Percentiles rank a stretch among this genome's conserved stretches.
phyloP scores from a whole-genome alignment of 2,797 vertebrate genomes.

The Neomorphus geoffroyi region DNA sequence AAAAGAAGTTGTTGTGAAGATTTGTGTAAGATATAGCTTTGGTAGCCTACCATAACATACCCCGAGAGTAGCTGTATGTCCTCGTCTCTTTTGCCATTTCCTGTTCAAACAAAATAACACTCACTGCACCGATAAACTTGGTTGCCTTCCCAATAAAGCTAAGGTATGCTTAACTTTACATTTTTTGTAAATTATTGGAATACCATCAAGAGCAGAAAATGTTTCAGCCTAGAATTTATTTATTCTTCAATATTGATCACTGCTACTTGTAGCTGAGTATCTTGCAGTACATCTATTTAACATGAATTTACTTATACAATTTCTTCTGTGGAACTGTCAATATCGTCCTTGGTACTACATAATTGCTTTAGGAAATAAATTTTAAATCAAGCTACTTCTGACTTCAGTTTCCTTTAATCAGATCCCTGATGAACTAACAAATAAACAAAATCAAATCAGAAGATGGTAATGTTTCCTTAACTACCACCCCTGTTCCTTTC shows the following conservation, averaged over 20 bases:
- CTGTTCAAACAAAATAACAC: neutral
- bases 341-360: neutral
- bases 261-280: neutral
- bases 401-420: neutral
- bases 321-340: neutral
- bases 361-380: neutral
- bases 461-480: neutral
- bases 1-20: neutral
- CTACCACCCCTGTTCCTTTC: neutral
- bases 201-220: neutral
- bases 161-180: neutral
- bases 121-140: neutral
- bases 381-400: neutral
- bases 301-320: neutral
- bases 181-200: neutral
- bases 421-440: neutral
- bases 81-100: neutral
- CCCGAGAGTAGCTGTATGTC: neutral
- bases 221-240: neutral
- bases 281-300: neutral
- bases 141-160: neutral
- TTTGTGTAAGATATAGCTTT: neutral
- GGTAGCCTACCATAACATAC: neutral
- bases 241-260: neutral
- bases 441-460: neutral